Conservation (phyloP, 2,888 invertebrate genomes). For the Antheraea yamamai region DNA sequence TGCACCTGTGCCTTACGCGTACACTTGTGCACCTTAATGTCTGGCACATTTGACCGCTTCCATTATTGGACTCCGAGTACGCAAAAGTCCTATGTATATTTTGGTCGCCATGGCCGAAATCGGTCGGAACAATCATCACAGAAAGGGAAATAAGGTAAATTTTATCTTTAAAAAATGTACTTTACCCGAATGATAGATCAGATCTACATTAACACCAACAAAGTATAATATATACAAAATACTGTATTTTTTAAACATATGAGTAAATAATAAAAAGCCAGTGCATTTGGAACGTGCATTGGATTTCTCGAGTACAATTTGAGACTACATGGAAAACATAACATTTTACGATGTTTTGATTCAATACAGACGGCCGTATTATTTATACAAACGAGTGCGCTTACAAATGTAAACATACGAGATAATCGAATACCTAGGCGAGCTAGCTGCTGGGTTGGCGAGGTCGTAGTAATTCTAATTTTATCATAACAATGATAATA, state of each 20-base stretch:
- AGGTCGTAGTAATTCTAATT: slow-evolving; percentile 21
- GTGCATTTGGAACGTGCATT: background rate
- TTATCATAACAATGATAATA: slow-evolving; percentile 21
- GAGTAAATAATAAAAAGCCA: background rate
- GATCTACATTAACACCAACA: background rate
- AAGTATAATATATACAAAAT: too few relatives aligned
- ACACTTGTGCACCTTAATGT: too few relatives aligned
- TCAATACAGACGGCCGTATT: background rate
- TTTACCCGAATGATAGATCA: too few relatives aligned
- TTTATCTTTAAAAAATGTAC: too few relatives aligned
- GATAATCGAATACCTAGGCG: slow-evolving; percentile 14
- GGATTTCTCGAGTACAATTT: background rate
- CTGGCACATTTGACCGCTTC: too few relatives aligned
- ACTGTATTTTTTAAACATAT: background rate
- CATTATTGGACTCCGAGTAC: too few relatives aligned
- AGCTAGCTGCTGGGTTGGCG: slow-evolving; percentile 4
- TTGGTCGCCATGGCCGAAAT: too few relatives aligned
- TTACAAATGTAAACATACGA: slow-evolving; percentile 12
- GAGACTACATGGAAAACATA: background rate
- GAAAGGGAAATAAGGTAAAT: too few relatives aligned
- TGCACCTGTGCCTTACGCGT: too few relatives aligned
- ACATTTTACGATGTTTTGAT: slow-evolving; percentile 5
- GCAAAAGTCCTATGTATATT: too few relatives aligned
- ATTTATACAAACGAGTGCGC: slow-evolving; percentile 5
- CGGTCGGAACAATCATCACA: too few relatives aligned